Conservation (phyloP, 2,888 invertebrate species). For the Drosophila pseudotakahashii region DNA sequence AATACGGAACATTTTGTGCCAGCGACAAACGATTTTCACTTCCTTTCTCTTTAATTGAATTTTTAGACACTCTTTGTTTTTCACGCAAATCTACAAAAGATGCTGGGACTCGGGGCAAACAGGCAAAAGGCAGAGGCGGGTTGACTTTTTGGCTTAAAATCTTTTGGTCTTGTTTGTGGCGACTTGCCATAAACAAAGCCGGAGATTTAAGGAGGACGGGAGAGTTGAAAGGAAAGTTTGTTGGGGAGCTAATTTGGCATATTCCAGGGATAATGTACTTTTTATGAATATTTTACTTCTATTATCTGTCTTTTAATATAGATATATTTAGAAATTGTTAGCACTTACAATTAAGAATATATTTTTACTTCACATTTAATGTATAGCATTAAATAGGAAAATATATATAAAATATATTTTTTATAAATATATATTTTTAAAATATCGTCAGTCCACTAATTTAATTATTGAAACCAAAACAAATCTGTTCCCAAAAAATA, state of each 20-base stretch:
- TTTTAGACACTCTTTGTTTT: conserved; percentile 48
- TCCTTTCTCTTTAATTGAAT: conserved; percentile 45
- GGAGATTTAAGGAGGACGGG: conserved; percentile 5
- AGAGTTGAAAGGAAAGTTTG: conserved; percentile 7
- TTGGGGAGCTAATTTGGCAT: conserved; percentile 5
- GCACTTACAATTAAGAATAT: too few relatives aligned
- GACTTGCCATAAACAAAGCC: conserved; percentile 31
- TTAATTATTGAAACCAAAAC: not conserved
- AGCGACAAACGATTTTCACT: conserved; percentile 53
- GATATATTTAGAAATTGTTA: too few relatives aligned
- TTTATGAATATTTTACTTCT: not conserved
- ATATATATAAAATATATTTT: too few relatives aligned
- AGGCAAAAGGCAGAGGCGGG: conserved; percentile 17
- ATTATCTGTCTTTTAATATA: not conserved
- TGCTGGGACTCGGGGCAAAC: not conserved
- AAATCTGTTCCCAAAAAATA: not conserved
- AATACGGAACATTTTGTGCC: conserved; percentile 56
- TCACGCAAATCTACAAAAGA: conserved; percentile 59
- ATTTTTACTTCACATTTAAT: too few relatives aligned
- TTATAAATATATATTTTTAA: too few relatives aligned
- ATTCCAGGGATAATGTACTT: not conserved
- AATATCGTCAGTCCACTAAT: not conserved
- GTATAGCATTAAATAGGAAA: too few relatives aligned
- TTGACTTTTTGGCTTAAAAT: conserved; percentile 40
- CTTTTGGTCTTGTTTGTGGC: conserved; percentile 42